A percentile compares a stretch with the other conserved stretches of the same genome.
Conservation (phyloP, 30 jellyfish, hydroid and myxozoan species). For the Aurelia coerulea region DNA sequence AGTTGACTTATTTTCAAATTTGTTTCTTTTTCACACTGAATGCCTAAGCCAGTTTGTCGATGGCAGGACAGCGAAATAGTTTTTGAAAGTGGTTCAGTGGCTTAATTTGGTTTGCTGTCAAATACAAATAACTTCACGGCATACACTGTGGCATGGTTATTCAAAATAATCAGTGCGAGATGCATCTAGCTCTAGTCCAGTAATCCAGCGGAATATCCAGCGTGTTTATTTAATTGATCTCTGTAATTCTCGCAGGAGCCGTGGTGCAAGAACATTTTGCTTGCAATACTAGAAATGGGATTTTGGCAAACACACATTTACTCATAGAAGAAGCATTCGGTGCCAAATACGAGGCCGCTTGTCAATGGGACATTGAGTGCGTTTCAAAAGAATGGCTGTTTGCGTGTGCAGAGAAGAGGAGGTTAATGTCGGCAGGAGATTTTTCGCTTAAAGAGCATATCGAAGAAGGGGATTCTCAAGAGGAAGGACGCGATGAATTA, state of each 20-base stretch:
- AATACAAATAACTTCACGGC: no score
- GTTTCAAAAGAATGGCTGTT: conserved; percentile 88
- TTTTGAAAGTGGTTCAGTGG: no score
- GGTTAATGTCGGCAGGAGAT: conserved; percentile 57
- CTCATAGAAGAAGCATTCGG: conserved; percentile 88
- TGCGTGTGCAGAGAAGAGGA: conserved; percentile 83
- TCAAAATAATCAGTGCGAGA: no score
- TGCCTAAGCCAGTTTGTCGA: no score
- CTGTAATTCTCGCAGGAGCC: conserved; percentile 70
- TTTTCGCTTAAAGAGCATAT: conserved; percentile 30
- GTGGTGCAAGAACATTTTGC: conserved; percentile 79
- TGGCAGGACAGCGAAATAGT: no score
- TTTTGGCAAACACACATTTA: conserved; percentile 92
- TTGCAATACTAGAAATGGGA: conserved; percentile 60
- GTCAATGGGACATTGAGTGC: conserved; percentile 82
- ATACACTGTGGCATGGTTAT: no score
- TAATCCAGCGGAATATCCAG: no score
- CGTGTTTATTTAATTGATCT: no score
- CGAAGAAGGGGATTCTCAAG: conserved; percentile 5
- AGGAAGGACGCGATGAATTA: background rate
- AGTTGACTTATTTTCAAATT: no score
- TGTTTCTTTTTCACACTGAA: no score
- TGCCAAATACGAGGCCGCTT: conserved; percentile 89
- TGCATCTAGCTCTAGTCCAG: no score
- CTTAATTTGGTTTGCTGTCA: no score